Conservation (phyloP, 2,113 vertebrate species). For the Campylomormyrus tamandua region DNA sequence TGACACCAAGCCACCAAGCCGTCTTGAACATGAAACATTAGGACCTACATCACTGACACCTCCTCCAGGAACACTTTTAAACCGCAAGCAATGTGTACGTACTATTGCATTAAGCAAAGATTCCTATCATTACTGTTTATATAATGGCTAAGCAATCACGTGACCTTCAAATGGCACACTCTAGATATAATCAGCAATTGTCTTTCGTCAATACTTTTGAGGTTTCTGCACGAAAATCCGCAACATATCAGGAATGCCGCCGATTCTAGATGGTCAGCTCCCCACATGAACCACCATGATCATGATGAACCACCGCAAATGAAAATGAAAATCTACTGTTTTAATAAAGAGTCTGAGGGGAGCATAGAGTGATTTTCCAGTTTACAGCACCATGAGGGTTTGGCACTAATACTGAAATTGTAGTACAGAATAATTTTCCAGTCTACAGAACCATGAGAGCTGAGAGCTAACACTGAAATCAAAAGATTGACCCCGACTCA, state of each 20-base stretch:
- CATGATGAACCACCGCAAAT: background rate
- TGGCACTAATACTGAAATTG: background rate
- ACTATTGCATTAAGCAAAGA: background rate
- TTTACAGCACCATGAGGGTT: background rate
- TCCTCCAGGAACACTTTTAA: background rate
- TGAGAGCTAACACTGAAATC: background rate
- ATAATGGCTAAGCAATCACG: background rate
- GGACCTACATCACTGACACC: background rate
- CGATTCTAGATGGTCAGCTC: background rate
- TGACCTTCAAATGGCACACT: background rate
- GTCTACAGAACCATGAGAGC: background rate
- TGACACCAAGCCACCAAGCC: background rate
- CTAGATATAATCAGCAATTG: background rate
- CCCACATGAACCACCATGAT: background rate
- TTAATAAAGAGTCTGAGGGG: background rate
- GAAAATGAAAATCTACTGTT: background rate
- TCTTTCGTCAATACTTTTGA: background rate
- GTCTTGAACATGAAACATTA: background rate
- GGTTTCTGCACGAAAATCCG: background rate
- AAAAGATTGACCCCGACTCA: background rate
- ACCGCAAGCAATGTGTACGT: background rate
- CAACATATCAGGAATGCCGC: background rate
- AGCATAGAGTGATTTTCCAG: background rate
- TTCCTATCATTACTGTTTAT: background rate
- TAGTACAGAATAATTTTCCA: background rate